Percentiles rank a stretch among this genome's conserved stretches.
These are phyloP conservation scores for Hirtodrosophila histrioides DNA, from an alignment of 2,888 invertebrate species.

Conservation along the genomic window DNA sequence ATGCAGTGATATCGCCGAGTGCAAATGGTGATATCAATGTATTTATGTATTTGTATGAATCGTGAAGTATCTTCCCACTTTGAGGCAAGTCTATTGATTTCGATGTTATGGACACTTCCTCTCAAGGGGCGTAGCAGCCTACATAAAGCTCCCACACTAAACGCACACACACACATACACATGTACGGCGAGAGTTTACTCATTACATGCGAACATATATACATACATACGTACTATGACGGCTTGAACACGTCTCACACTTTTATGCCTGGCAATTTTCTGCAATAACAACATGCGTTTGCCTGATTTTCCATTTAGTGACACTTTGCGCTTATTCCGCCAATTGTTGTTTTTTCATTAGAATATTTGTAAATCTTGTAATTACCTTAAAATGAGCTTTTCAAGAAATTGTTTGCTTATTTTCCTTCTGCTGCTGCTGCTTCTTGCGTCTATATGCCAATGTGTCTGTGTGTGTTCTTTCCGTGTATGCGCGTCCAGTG, in stretches of 20 bases:
- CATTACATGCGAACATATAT: constrained; percentile 1
- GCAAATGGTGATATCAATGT: too few relatives aligned
- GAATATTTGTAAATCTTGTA: constrained; percentile 6
- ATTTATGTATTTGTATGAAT: too few relatives aligned
- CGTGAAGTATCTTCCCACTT: background rate
- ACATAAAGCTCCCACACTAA: constrained; percentile 6
- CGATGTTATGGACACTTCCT: constrained; percentile 17
- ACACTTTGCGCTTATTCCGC: background rate
- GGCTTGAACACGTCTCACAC: constrained; percentile 59
- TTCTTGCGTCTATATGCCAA: constrained; percentile 24
- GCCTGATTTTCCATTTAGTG: background rate
- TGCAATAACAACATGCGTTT: background rate
- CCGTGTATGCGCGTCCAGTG: constrained; percentile 29
- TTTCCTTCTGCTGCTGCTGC: constrained; percentile 39
- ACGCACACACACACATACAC: constrained; percentile 6
- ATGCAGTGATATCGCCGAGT: too few relatives aligned
- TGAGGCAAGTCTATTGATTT: constrained; percentile 34
- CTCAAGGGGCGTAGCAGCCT: constrained; percentile 47
- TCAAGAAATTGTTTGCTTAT: constrained; percentile 45
- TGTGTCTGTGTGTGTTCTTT: constrained; percentile 32
- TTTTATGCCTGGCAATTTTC: constrained; percentile 22
- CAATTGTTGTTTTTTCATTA: background rate
- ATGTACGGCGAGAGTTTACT: constrained; percentile 28
- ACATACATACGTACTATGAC: constrained; percentile 22
- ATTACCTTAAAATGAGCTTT: constrained; percentile 53